Conservation (phyloP, 1,140 invertebrate genomes). For the Hyles euphorbiae region DNA sequence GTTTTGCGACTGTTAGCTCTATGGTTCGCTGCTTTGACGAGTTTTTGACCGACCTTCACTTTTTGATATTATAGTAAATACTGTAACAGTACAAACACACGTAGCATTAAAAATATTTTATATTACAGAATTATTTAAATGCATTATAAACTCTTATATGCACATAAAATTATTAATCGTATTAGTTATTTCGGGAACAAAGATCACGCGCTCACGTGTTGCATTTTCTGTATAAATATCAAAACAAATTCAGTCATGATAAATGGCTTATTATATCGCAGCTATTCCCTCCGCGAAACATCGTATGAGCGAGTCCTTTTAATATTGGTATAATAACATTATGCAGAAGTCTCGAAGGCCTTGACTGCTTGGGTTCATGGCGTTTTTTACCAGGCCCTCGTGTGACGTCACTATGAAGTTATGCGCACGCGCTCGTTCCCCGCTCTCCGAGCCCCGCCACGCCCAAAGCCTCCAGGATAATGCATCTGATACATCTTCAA, state of each 20-base stretch:
- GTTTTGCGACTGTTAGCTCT: background rate
- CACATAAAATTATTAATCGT: no score
- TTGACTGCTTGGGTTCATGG: conserved; percentile 64
- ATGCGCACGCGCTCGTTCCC: conserved; percentile 50
- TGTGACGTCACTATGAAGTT: conserved; percentile 61
- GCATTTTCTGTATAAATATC: no score
- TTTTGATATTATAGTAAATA: background rate
- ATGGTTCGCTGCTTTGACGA: no score
- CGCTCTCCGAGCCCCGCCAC: conserved; percentile 23
- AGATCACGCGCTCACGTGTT: no score
- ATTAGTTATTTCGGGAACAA: no score
- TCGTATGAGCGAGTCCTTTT: conserved; percentile 28
- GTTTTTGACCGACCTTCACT: no score
- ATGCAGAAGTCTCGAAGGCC: conserved; percentile 50
- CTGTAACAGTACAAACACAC: no score
- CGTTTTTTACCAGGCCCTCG: conserved; percentile 53
- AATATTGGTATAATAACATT: conserved; percentile 43
- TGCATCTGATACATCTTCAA: conserved; percentile 60
- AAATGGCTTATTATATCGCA: background rate
- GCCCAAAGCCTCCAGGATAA: conserved; percentile 64
- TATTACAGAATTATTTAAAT: no score
- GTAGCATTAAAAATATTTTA: no score
- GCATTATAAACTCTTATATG: no score
- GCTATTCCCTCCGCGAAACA: conserved; percentile 19
- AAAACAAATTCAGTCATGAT: no score